Base-by-base conservation (phyloP, 2,113 vertebrate species). In the Murina feae region DNA sequence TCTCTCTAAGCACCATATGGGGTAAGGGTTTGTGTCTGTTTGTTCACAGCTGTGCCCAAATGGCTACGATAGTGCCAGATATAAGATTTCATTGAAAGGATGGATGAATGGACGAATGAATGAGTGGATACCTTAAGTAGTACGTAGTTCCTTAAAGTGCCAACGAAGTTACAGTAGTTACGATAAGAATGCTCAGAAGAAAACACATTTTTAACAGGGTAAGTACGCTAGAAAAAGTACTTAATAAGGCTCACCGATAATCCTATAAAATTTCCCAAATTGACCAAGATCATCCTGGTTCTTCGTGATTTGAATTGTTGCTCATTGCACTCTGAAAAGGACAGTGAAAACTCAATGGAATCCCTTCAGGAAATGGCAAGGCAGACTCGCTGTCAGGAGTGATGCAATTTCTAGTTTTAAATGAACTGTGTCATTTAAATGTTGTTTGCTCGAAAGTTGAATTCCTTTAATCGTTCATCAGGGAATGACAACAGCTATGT, bases 351-450 rank as follows among this genome's bases (percentile, higher is more conserved):
- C 74, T 60, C 35, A 85, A 17, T 39, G 89, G 49, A 55, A 96
- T 51, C 2, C 17, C 81, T 95, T 93, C n/a, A 81, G 60, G 39
- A 65, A 75, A 21, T 89, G 9, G 18, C 42, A 7, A 0, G 23
- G 81, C 37, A 65, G 60, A 44, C 21, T 83, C 32, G 2, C 12
- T 94, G 63, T 86, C 75, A 95, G 30, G 12, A 83, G 3, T 82
- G 79, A 78, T 16, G 12, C 6, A 71, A 93, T 90, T 87, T 71
- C 25, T 84, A 44, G 42, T 68, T 96, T 95, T 95, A 85, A 95
- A 79, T 80, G 58, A 72, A 83, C 58, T 72, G 6, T 89, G 75
- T 82, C 30, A 72, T 69, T 89, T 89, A 35, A 68, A 60, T 86
- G 95, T 89, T 82, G 78, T 93, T 65, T 3, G 14, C 2, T 96